Evolutionary conservation across 2,113 vertebrate genomes (phyloP).

Genomic region (Gopherus flavomarginatus): DNA sequence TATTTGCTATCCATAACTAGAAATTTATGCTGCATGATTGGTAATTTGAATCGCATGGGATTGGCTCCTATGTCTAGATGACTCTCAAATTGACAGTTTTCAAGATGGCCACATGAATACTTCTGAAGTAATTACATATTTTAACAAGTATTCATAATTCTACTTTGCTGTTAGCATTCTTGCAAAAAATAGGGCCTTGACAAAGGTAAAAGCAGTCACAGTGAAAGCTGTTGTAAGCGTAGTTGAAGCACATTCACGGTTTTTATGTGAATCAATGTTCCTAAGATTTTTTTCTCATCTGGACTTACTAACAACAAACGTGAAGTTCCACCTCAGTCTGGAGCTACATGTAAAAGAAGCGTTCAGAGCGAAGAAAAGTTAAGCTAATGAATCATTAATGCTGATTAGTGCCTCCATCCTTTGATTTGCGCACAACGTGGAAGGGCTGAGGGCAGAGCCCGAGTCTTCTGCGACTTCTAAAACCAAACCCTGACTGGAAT

Average conservation of each 20-base stretch:
- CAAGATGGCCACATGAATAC: neutral
- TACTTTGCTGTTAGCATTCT: neutral
- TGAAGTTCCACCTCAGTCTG: neutral
- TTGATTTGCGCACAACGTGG: no score
- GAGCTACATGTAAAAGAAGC: neutral
- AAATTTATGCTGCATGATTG: neutral
- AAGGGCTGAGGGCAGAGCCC: no score
- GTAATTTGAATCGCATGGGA: neutral
- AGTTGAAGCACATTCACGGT: neutral
- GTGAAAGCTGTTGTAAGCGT: neutral
- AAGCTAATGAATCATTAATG: no score
- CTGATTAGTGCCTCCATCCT: no score
- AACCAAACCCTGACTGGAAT: no score
- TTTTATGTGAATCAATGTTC: neutral
- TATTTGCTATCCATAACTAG: neutral
- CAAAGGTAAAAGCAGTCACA: neutral
- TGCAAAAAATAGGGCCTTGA: neutral
- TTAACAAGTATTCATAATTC: neutral
- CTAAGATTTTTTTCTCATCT: neutral
- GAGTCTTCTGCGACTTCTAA: no score
- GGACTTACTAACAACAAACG: neutral
- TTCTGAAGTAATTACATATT: neutral
- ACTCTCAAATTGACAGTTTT: neutral
- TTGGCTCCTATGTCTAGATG: neutral
- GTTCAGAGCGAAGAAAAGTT: no score